phyloP scores from a whole-genome alignment of 1,140 invertebrate species.

The Anastrepha obliqua region DNA sequence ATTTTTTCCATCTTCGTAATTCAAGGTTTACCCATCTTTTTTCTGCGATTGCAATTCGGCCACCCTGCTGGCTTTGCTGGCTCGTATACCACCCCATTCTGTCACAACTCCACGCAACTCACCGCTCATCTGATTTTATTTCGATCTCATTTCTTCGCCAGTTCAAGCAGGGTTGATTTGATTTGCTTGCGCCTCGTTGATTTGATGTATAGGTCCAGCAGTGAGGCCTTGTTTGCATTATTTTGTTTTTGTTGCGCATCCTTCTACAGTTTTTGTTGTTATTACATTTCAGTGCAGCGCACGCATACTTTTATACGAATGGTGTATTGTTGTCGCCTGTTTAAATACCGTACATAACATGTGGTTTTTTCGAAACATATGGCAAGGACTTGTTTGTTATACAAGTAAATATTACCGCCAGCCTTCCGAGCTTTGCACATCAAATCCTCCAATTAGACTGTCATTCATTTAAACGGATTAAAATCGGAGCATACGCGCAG shows the following conservation, averaged over 20 bases:
- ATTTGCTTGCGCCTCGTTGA: slow-evolving; percentile 17
- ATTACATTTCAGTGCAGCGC: not conserved
- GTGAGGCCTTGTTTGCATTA: not conserved
- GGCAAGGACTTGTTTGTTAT: slow-evolving; percentile 73
- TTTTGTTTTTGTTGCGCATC: slow-evolving; percentile 53
- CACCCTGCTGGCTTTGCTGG: not conserved
- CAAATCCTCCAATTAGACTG: slow-evolving; percentile 74
- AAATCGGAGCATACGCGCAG: slow-evolving; percentile 60
- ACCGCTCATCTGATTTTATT: not conserved
- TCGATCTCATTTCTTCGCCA: not conserved
- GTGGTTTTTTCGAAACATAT: slow-evolving; percentile 74
- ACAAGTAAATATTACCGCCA: slow-evolving; percentile 19
- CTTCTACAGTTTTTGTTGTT: slow-evolving; percentile 65
- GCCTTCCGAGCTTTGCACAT: slow-evolving; percentile 53
- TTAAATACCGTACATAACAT: slow-evolving; percentile 74
- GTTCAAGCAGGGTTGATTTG: slow-evolving; percentile 11
- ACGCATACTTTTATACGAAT: not conserved
- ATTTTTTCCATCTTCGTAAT: slow-evolving; percentile 60
- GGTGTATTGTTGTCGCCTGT: slow-evolving; percentile 60
- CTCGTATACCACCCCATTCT: not conserved
- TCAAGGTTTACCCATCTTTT: not conserved
- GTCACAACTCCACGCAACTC: not conserved
- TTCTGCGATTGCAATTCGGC: not conserved
- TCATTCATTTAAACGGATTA: slow-evolving; percentile 74
- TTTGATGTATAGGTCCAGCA: not conserved